Evolutionary conservation across 2,797 vertebrate species (phyloP).

Genomic region (Pipistrellus nathusii): DNA sequence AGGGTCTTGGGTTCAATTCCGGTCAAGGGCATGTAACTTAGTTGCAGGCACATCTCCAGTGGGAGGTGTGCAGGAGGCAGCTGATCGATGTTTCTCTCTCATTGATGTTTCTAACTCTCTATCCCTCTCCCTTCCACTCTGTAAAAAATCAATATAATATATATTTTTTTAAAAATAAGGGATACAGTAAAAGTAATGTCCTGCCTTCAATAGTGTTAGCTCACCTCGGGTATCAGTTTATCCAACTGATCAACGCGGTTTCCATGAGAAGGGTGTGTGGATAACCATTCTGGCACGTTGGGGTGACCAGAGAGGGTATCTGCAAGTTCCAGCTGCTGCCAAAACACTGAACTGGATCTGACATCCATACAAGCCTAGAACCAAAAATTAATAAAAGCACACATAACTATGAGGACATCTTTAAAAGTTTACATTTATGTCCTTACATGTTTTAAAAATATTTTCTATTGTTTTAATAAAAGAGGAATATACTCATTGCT

Average conservation of each 20-base stretch:
- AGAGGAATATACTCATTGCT: neutral
- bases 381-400: slow-evolving; percentile 54
- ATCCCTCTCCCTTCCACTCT: no score
- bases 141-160: no score
- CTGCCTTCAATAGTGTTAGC: neutral
- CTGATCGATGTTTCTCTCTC: no score
- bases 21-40: no score
- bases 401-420: neutral
- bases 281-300: slow-evolving; percentile 94
- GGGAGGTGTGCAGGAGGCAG: no score
- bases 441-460: slow-evolving; percentile 39
- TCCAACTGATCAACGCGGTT: slow-evolving; percentile 92
- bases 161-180: neutral
- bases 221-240: slow-evolving; percentile 94
- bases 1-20: no score
- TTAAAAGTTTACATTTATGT: neutral
- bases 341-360: slow-evolving; percentile 94
- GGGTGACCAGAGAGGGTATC: slow-evolving; percentile 88
- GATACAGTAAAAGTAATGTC: neutral
- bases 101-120: no score
- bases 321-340: slow-evolving; percentile 94
- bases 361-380: slow-evolving; percentile 96
- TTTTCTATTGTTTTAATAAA: slow-evolving; percentile 48
- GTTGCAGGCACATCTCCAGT: no score
- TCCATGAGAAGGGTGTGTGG: slow-evolving; percentile 96